phyloP scores from a whole-genome alignment of 2,797 vertebrate species.

The Siniperca obscura region DNA sequence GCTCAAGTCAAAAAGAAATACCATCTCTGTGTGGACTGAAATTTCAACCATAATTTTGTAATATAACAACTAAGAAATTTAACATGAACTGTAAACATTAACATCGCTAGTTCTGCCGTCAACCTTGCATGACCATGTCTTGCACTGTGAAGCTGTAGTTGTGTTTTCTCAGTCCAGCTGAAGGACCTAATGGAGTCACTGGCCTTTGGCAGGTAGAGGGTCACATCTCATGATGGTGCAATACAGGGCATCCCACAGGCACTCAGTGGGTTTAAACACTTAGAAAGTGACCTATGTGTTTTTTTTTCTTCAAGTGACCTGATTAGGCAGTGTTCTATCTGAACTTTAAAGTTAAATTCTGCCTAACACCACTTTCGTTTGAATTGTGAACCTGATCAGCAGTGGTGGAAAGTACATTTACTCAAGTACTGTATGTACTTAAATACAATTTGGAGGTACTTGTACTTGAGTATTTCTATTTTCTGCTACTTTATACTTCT shows the following conservation, averaged over 20 bases:
- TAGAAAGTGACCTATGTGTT: neutral
- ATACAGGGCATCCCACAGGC: neutral
- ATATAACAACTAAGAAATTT: neutral
- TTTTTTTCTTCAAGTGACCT: neutral
- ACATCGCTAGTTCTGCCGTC: neutral
- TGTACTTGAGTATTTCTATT: neutral
- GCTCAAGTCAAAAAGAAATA: neutral
- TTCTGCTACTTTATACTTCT: neutral
- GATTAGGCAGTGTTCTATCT: neutral
- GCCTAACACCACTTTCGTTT: neutral
- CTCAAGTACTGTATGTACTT: neutral
- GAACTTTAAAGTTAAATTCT: neutral
- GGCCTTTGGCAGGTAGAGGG: neutral
- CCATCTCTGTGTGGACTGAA: neutral
- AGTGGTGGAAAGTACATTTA: too few relatives aligned
- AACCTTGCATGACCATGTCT: neutral
- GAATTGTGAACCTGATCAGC: too few relatives aligned
- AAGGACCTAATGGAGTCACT: neutral
- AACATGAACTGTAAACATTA: neutral
- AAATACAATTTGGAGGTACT: neutral
- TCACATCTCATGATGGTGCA: neutral
- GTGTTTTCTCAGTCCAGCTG: neutral
- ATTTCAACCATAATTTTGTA: neutral
- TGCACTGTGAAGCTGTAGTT: neutral
- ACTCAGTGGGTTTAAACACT: neutral